Conservation (phyloP, 2,888 invertebrate species). For the Pollenia griseotomentosa region DNA sequence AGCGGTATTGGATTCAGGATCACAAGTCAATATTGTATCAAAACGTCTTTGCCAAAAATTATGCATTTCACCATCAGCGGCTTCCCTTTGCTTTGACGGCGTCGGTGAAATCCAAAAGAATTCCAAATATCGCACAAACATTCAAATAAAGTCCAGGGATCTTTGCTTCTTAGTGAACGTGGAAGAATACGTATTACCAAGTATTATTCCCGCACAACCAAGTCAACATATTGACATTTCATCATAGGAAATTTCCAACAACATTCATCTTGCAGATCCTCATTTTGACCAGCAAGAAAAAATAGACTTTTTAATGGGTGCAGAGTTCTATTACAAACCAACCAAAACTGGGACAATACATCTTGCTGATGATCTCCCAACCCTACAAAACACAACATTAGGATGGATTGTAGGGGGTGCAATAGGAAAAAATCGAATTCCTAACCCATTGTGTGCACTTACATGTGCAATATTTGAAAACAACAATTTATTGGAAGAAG, state of each 20-base stretch:
- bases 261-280: neutral
- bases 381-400: slow-evolving; percentile 17
- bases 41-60: neutral
- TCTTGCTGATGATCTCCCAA: slow-evolving; percentile 17
- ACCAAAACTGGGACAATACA: neutral
- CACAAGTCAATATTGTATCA: neutral
- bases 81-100: no score
- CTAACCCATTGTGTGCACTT: neutral
- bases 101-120: no score
- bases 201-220: no score
- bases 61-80: no score
- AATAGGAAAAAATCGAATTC: neutral
- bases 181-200: no score
- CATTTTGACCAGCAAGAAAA: slow-evolving; percentile 1
- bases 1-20: neutral
- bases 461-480: slow-evolving; percentile 14
- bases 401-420: slow-evolving; percentile 18
- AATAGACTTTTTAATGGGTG: neutral
- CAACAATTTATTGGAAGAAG: slow-evolving; percentile 4
- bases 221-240: no score
- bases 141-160: no score
- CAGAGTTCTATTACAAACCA: neutral
- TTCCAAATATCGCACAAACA: no score
- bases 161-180: no score
- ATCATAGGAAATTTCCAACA: no score